Base-by-base conservation (phyloP, 2,888 invertebrate species). In the Andrena chrysosceles region DNA sequence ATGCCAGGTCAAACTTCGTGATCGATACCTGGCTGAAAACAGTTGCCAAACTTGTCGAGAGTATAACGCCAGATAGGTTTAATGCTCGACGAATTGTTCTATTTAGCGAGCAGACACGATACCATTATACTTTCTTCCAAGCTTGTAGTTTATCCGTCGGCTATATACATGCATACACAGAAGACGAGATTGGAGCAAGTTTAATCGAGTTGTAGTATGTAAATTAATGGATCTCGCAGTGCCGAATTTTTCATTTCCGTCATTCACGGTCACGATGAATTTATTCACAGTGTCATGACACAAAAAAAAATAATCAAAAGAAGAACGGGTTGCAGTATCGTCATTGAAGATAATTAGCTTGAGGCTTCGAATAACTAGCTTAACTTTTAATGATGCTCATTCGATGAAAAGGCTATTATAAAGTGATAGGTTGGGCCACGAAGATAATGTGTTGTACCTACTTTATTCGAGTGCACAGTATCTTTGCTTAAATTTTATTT, bases 11-110 rank as follows among this genome's bases (percentile, higher is more conserved):
- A 77, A 85, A 84, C 84, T 85, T 81, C 78, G 69, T 78, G 78
- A 85, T 85, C 81, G 85, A 85, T 85, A 85, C 70, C 81, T 62
- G 62, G 77, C 71, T 84, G 74, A 85, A 85, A 85, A 85, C 81
- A 84, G 84, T 84, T 85, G 84, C 81, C 84, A 81, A 84, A 84
- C 81, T 84, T 81, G 84, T 76, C 81, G 71, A 62, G 81, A 67
- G 52, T 68, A 63, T 68, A 74, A 75, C 83, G 70, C 59, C 72
- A 68, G 82, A 82, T 75, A 71, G 71, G 74, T 75, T 82, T 82
- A 82, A 84, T 78, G 78, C 78, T 60, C 71, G 63, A 70, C 81
- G 81, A 83, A 77, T 73, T 52, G n/a, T 77, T 77, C 81, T 71
- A 72, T 82, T 82, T 76, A 81, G 42, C 76, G 76, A 52, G 16